phyloP scores from a whole-genome alignment of 2,888 invertebrate genomes.

The Ochlodes sylvanus region DNA sequence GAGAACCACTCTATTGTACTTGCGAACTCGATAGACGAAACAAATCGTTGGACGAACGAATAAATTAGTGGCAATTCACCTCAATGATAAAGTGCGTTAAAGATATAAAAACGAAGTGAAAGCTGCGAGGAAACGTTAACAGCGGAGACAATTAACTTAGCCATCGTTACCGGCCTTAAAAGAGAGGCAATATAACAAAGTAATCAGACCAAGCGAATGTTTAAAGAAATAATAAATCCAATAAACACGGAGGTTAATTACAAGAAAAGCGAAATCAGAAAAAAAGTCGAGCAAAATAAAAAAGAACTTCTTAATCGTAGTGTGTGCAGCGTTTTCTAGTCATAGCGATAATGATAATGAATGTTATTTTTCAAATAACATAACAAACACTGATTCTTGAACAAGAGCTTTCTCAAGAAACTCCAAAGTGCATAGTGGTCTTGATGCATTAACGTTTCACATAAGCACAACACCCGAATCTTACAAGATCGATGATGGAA shows the following conservation, averaged over 20 bases:
- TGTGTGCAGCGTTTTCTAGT: no score
- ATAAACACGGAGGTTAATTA: constrained; percentile 49
- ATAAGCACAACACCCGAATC: not conserved
- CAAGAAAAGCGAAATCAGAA: constrained; percentile 14
- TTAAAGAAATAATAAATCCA: constrained; percentile 72
- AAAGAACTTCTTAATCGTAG: not conserved
- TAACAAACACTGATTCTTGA: no score
- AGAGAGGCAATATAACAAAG: constrained; percentile 51
- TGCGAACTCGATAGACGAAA: constrained; percentile 43
- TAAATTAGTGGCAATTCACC: constrained; percentile 31
- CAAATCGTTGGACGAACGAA: constrained; percentile 33
- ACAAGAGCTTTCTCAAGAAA: no score
- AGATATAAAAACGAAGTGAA: constrained; percentile 54
- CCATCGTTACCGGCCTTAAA: constrained; percentile 57
- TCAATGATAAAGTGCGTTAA: constrained; percentile 31
- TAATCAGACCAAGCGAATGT: constrained; percentile 62
- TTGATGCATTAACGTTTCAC: no score
- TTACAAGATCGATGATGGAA: not conserved
- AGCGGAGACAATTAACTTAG: constrained; percentile 50
- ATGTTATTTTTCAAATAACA: no score
- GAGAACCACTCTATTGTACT: constrained; percentile 55
- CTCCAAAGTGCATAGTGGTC: no score
- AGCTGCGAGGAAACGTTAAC: constrained; percentile 50
- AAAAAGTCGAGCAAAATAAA: not conserved
- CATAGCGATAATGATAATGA: no score